These are phyloP conservation scores for Hormaphis cornu DNA, from an alignment of 1,140 invertebrate genomes.

Conservation along the genomic window DNA sequence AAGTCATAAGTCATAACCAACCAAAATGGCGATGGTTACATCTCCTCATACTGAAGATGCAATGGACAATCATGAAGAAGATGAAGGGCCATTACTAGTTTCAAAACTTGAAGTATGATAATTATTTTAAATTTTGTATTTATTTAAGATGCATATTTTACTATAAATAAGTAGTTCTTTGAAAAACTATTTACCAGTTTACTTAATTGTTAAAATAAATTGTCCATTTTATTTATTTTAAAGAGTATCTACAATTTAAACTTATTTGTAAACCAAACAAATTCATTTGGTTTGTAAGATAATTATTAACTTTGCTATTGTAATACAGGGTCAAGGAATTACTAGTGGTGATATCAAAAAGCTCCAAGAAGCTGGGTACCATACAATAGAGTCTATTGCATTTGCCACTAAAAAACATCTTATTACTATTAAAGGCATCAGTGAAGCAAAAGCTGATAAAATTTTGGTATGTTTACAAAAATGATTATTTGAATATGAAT, in stretches of 20 bases:
- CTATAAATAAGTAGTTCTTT: neutral
- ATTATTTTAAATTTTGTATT: neutral
- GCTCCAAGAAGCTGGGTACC: constrained; percentile 81
- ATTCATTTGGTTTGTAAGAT: neutral
- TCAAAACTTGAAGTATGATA: constrained; percentile 51
- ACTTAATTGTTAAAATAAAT: neutral
- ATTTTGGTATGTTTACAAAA: constrained; percentile 53
- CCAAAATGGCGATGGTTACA: constrained; percentile 23
- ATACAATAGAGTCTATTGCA: constrained; percentile 92
- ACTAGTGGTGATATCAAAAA: constrained; percentile 86
- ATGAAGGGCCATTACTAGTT: constrained; percentile 52
- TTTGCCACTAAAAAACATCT: constrained; percentile 89
- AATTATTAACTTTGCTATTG: neutral
- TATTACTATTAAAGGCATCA: constrained; percentile 88
- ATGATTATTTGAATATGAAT: neutral
- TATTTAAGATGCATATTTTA: neutral
- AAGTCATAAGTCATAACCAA: no score
- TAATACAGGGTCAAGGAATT: constrained; percentile 68
- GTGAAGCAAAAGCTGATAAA: constrained; percentile 95
- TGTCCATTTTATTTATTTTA: neutral
- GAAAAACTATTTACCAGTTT: constrained; percentile 25
- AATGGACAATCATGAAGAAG: constrained; percentile 49
- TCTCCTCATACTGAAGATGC: constrained; percentile 35
- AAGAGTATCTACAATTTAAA: neutral
- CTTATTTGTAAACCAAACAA: neutral